These are phyloP conservation scores for Oxystoma pomonae DNA, from an alignment of 2,888 invertebrate species.

Conservation along the genomic window DNA sequence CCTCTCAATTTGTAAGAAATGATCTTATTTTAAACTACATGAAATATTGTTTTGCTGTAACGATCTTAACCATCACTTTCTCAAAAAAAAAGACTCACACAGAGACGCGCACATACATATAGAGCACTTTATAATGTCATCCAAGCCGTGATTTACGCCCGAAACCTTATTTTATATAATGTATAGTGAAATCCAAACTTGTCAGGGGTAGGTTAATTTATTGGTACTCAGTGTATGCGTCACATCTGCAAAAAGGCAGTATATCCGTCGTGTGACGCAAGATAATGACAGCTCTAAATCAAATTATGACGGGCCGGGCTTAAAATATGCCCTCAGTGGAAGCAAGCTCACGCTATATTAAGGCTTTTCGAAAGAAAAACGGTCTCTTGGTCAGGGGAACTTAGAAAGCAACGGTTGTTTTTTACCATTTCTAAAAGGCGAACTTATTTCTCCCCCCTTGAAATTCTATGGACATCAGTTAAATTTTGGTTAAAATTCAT, in stretches of 20 bases:
- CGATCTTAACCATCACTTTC: no score
- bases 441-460: background rate
- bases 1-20: no score
- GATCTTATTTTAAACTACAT: no score
- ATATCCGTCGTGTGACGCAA: constrained; percentile 28
- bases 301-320: constrained; percentile 26
- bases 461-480: no score
- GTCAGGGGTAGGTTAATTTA: constrained; percentile 34
- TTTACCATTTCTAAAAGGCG: background rate
- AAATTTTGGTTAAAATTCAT: no score
- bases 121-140: constrained; percentile 37
- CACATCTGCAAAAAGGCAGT: constrained; percentile 28
- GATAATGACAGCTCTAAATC: constrained; percentile 29
- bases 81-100: background rate
- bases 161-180: constrained; percentile 56
- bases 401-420: background rate
- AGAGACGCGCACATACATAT: background rate
- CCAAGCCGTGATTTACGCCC: constrained; percentile 58
- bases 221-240: constrained; percentile 27
- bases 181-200: constrained; percentile 43
- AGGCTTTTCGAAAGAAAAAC: background rate
- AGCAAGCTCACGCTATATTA: background rate
- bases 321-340: constrained; percentile 17
- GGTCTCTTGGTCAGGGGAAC: constrained; percentile 19
- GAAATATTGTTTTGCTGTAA: no score